Evolutionary conservation across 1,140 invertebrate species (phyloP), one percentile per base, ranked within the genome.

Genomic region (Heterodera carotae): DNA sequence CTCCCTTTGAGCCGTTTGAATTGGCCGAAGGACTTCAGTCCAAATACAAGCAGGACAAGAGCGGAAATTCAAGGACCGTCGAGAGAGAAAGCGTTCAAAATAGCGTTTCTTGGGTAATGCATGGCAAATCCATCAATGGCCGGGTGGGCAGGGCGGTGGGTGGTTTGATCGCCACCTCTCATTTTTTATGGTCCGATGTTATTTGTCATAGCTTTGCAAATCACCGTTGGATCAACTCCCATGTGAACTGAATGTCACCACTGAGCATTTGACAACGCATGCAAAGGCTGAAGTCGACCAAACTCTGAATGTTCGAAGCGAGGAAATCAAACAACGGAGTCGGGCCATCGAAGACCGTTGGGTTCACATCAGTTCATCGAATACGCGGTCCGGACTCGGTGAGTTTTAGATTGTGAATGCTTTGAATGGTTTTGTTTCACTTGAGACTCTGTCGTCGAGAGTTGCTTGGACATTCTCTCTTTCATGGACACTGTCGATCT

Each of bases 191-290:
- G n/a, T n/a, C n/a, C n/a, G n/a, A n/a, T n/a, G n/a, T n/a, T n/a
- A n/a, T 12, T 43, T 71, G 15, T 18, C 48, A 68, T 60, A 83
- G 62, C 72, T 85, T 27, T 85, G 80, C 66, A 83, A 83, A 18
- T 83, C 82, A 22, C 82, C 82, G 12, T 69, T 83, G 3, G 82
- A 83, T 53, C 48, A 74, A 27, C 75, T 83, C 12, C 84, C 82
- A 7, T 73, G 78, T n/a, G 33, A 56, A 10, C 25, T 69, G 36
- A 69, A 74, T 10, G 69, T 82, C 8, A 77, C 83, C 25, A 69
- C 64, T 8, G 69, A 81, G 25, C 70, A 84, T 36, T 81, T 85
- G 59, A 66, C 80, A 15, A 27, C 64, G 7, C 64, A 70, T n/a
- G 78, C 82, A 15, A 29, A 22, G 39, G 67, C 43, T 2, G 72